Conservation (phyloP, 2,113 vertebrate genomes). For the Cyprinodon tularosa region DNA sequence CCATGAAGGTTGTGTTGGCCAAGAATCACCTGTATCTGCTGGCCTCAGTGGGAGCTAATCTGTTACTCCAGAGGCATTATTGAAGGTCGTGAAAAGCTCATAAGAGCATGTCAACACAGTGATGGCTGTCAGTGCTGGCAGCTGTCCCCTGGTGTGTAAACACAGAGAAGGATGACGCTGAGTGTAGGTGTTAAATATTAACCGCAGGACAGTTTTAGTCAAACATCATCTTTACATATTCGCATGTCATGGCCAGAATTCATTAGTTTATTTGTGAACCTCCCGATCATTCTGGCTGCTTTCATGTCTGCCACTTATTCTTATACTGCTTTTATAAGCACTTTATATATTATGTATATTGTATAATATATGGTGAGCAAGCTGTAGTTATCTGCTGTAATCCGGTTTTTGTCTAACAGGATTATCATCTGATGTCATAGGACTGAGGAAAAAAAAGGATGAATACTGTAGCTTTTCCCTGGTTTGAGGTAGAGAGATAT, state of each 20-base stretch:
- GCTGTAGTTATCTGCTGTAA: constrained; percentile 11
- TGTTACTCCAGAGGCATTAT: constrained; percentile 26
- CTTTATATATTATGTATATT: constrained; percentile 20
- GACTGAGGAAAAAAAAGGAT: constrained; percentile 1
- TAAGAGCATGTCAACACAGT: constrained; percentile 43
- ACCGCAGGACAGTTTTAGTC: constrained; percentile 35
- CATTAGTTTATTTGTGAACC: constrained; percentile 30
- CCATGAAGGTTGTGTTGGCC: constrained; percentile 25
- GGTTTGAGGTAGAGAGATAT: neutral
- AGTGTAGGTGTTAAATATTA: constrained; percentile 57
- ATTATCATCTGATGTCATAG: constrained; percentile 9
- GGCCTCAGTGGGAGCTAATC: constrained; percentile 34
- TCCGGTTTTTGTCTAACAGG: constrained; percentile 12
- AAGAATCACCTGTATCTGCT: constrained; percentile 22
- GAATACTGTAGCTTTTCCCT: neutral
- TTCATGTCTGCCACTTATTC: constrained; percentile 23
- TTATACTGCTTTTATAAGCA: constrained; percentile 2
- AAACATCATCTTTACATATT: constrained; percentile 29
- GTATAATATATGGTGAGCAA: constrained; percentile 3
- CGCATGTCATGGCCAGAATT: constrained; percentile 27
- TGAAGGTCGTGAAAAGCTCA: constrained; percentile 41
- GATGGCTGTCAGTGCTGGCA: constrained; percentile 46
- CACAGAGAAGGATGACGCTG: constrained; percentile 13
- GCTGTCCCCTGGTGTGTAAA: constrained; percentile 32
- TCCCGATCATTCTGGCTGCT: constrained; percentile 24